Evolutionary conservation across 2,888 invertebrate genomes (phyloP), one percentile per base, ranked within the genome.

Genomic region (Myopa tessellatipennis): DNA sequence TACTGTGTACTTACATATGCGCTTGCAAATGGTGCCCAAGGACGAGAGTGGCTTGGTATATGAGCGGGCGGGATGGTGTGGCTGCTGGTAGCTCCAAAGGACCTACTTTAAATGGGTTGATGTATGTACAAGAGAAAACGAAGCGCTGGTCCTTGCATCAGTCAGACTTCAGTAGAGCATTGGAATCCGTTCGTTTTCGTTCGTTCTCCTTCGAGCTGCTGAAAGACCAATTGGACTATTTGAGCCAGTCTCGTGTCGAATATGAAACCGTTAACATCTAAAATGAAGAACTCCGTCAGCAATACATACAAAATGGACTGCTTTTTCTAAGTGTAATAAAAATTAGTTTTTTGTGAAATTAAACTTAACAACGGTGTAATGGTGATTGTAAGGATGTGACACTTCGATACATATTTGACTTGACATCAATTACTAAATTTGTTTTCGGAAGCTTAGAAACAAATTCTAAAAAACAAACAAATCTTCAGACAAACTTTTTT

Each of bases 171-270:
- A 60, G 60, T 60, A 63, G 73, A 73, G 63, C 63, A 73, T 73
- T 61, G 73, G 63, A 73, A 26, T 73, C 14, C 10, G 36, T 74
- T 65, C 74, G 74, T 74, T 36, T 52, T 74, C 36, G 74, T 74
- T 63, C 65, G 52, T 45, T 45, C n/a, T 65, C 40, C 45, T 55
- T 63, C 50, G 65, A 74, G 63, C 18, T 60, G 12, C 10, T 14
- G 36, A 18, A 55, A 40, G 16, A 67, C 58, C 36, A 67, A 52
- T 74, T 74, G 67, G 67, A 75, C 45, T 55, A 71, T 78, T 81
- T 79, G 77, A 81, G 82, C 79, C 82, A 84, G 84, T 84, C 82
- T 84, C 82, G 84, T 84, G 83, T 82, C 81, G 83, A 82, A 82
- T 84, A 82, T 82, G 84, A 82, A 83, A 84, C 82, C 80, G 83